A percentile compares a stretch with the other conserved stretches of the same genome.
Evolutionary conservation across 2,113 vertebrate genomes (phyloP).

Genomic region (Galemys pyrenaicus): DNA sequence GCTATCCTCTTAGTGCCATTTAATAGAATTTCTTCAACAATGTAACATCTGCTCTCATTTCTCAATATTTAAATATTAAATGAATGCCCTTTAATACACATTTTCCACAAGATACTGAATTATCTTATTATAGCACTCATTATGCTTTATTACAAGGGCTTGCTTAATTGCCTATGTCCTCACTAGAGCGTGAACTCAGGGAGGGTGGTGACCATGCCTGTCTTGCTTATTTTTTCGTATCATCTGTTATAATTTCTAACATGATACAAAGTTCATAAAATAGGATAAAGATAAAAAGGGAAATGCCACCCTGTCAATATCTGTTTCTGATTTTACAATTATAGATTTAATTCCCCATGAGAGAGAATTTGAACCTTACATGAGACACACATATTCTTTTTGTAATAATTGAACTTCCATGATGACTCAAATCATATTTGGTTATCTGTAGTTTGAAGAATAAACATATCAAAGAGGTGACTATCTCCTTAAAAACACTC

Average conservation of each 20-base stretch:
- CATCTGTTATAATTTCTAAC: not conserved
- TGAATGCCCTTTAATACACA: not conserved
- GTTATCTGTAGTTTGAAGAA: not conserved
- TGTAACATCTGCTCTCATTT: not conserved
- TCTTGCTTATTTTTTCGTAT: not conserved
- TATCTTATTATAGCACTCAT: not conserved
- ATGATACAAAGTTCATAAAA: not conserved
- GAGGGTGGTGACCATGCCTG: not conserved
- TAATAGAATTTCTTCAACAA: not conserved
- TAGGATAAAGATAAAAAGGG: not conserved
- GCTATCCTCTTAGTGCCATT: not conserved
- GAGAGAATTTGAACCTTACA: not conserved
- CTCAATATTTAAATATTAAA: not conserved
- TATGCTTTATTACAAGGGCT: not conserved
- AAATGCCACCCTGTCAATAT: not conserved
- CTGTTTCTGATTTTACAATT: not conserved
- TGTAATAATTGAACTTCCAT: not conserved
- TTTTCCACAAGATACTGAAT: not conserved
- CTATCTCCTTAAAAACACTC: not conserved
- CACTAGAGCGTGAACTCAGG: not conserved
- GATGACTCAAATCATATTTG: not conserved
- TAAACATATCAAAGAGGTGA: not conserved
- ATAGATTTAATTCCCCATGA: not conserved
- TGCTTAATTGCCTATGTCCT: not conserved
- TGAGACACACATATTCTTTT: not conserved